These are phyloP conservation scores for Brachyrhaphis roseni DNA, from an alignment of 2,797 vertebrate genomes.

Conservation along the genomic window DNA sequence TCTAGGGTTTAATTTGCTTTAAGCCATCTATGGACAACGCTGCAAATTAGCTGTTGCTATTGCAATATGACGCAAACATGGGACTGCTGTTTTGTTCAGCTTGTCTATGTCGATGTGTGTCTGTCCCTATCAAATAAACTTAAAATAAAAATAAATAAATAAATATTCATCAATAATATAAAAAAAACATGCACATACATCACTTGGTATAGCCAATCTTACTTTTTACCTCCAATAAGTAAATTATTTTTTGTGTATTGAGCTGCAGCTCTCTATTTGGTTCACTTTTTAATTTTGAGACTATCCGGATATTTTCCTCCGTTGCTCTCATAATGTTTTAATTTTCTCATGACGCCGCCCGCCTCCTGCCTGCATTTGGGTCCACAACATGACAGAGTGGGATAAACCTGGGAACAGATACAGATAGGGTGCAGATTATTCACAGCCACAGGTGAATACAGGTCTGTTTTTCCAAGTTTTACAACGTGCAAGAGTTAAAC, in stretches of 20 bases:
- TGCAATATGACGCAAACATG: no score
- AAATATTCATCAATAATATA: not conserved
- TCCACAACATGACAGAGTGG: not conserved
- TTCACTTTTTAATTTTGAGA: not conserved
- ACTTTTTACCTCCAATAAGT: not conserved
- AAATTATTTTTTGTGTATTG: not conserved
- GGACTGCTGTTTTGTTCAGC: no score
- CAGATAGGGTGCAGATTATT: not conserved
- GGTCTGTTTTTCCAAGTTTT: not conserved
- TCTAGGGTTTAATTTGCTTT: not conserved
- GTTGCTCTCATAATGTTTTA: not conserved
- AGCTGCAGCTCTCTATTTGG: not conserved
- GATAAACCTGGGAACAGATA: not conserved
- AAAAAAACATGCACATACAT: not conserved
- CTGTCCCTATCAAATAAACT: no score
- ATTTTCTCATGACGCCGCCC: not conserved
- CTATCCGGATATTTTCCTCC: not conserved
- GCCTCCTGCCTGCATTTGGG: not conserved
- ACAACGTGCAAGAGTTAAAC: not conserved
- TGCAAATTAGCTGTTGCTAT: no score
- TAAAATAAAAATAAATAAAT: not conserved
- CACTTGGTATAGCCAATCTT: not conserved
- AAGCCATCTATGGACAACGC: not conserved
- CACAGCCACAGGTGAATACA: not conserved
- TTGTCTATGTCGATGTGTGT: no score